These are phyloP conservation scores for Iphiclides podalirius DNA, from an alignment of 2,888 invertebrate species.

Conservation along the genomic window DNA sequence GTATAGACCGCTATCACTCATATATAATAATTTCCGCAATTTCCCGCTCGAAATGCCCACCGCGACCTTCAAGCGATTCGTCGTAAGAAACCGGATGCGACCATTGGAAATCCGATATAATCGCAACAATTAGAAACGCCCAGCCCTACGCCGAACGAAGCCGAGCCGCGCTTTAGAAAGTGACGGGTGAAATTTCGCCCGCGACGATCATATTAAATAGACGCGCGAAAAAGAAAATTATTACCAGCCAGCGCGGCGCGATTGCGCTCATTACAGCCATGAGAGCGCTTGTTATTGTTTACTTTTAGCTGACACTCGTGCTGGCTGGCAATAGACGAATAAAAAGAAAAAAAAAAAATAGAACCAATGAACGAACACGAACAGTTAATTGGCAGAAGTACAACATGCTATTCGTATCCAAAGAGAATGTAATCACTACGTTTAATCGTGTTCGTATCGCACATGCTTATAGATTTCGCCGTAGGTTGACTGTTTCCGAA, in stretches of 20 bases:
- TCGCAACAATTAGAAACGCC: constrained; percentile 1
- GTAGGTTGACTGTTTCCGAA: no score
- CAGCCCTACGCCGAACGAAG: constrained; percentile 22
- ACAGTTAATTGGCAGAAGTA: background rate
- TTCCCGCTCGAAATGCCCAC: no score
- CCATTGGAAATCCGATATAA: no score
- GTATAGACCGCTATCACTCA: no score
- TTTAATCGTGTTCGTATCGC: no score
- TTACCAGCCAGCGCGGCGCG: constrained; percentile 12
- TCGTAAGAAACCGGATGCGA: no score
- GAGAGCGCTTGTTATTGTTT: constrained; percentile 7
- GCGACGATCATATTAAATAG: constrained; percentile 29
- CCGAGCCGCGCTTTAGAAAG: constrained; percentile 31
- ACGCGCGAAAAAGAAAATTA: constrained; percentile 31
- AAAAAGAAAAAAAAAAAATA: no score
- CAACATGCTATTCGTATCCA: background rate
- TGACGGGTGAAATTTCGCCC: constrained; percentile 31
- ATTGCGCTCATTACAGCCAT: constrained; percentile 22
- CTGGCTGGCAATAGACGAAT: background rate
- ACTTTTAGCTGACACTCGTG: background rate
- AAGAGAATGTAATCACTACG: background rate
- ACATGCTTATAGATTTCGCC: no score
- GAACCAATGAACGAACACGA: background rate
- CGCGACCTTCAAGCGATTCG: no score
- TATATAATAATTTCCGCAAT: no score